Evolutionary conservation across 2,113 vertebrate species (phyloP), one percentile per base, ranked within the genome.

Genomic region (Leuciscus idus): DNA sequence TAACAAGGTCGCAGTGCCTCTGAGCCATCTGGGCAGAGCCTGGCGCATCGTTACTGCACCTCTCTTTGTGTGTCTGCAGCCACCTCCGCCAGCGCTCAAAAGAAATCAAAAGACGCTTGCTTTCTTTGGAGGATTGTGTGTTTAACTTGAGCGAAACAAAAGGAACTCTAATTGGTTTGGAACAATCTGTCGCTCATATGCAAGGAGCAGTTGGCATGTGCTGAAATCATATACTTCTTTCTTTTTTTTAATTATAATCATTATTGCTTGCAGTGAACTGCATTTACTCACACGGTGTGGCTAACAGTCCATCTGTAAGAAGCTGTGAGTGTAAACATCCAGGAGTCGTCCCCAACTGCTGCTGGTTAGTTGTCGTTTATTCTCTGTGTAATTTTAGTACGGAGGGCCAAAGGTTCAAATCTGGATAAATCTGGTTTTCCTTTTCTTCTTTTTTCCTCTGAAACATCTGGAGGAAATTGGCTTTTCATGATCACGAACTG

Each of bases 131-230:
- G 91, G 92, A 92, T 93, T 93, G 91, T 91, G 93, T 90, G 92
- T 92, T 94, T 94, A 94, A 95, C 93, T 93, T 91, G 87, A 78
- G 85, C 88, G 92, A 90, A 94, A 95, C 94, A 94, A 95, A 88
- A 94, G 93, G 91, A 80, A 72, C 90, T 92, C 93, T 95, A 95
- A 95, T 95, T 95, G 94, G 93, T 94, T 95, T 94, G 94, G 94
- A 92, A 89, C 94, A 94, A 94, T 94, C 94, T 95, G 94, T 94
- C 93, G 91, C 93, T 93, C 75, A 86, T 93, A 91, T 88, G 90
- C 92, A 91, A 92, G 28, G n/a, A 89, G 80, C 88, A 76, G 74
- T 84, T 79, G 73, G 81, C 39, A 39, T 48, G 43, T 83, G 61
- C 90, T 93, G 92, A 90, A 92, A 93, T 94, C 91, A 79, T 64